phyloP scores from a whole-genome alignment of 2,888 invertebrate genomes.

The Brachycybe producta region DNA sequence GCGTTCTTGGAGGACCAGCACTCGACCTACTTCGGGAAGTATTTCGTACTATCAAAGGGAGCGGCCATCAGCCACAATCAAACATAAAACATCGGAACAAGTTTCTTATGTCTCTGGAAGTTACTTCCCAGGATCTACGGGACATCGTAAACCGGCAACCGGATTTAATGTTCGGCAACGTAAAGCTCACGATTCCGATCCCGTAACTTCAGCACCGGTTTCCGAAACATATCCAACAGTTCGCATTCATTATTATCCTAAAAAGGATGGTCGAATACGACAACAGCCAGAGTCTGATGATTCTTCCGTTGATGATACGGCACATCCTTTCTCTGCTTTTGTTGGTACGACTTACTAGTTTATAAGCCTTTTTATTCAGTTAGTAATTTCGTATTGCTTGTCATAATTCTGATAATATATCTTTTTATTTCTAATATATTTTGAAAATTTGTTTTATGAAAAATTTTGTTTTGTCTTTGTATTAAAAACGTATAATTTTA shows the following conservation, averaged over 20 bases:
- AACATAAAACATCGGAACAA: not conserved
- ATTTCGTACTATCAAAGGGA: not conserved
- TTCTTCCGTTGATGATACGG: not conserved
- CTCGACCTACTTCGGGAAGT: not conserved
- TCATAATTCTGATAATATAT: not conserved
- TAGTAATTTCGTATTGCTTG: not conserved
- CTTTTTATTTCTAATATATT: not conserved
- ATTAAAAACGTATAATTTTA: too few species aligned
- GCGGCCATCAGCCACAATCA: not conserved
- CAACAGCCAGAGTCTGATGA: not conserved
- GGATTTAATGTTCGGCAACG: not conserved
- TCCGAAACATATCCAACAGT: not conserved
- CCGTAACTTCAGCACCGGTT: not conserved
- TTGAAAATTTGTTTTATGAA: too few species aligned
- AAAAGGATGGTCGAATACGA: not conserved
- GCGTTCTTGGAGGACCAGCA: not conserved
- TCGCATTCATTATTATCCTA: not conserved
- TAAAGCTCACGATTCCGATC: not conserved
- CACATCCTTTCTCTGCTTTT: not conserved
- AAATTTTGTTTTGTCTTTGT: too few species aligned
- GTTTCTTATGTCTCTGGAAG: conserved; percentile 8
- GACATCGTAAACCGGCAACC: not conserved
- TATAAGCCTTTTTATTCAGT: not conserved
- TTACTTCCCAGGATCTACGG: conserved; percentile 2
- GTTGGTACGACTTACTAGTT: not conserved